These are phyloP conservation scores for Ceratosolen fusciceps DNA, from an alignment of 1,140 invertebrate species.

Conservation along the genomic window DNA sequence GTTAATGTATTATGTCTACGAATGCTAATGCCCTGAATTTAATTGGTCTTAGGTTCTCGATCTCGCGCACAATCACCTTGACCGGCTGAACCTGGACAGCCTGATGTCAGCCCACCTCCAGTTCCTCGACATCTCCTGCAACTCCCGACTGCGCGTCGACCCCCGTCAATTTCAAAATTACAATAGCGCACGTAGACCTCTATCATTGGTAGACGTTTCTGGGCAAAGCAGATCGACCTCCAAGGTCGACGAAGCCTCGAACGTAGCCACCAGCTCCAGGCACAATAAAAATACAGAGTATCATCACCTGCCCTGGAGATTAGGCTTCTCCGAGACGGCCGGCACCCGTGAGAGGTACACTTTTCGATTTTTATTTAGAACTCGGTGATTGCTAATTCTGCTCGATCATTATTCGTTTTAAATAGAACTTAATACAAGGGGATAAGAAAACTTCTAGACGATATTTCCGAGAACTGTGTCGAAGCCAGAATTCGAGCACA, in stretches of 20 bases:
- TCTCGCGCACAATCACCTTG: slow-evolving; percentile 87
- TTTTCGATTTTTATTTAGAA: no score
- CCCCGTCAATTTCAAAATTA: slow-evolving; percentile 85
- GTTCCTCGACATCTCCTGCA: slow-evolving; percentile 88
- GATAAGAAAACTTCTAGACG: no score
- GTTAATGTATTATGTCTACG: no score
- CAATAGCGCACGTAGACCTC: slow-evolving; percentile 80
- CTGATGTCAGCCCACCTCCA: slow-evolving; percentile 86
- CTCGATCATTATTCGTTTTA: no score
- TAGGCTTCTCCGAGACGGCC: slow-evolving; percentile 89
- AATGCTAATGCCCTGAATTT: not conserved
- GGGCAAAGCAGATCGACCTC: slow-evolving; percentile 77
- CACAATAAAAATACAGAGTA: slow-evolving; percentile 6
- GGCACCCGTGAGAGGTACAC: slow-evolving; percentile 77
- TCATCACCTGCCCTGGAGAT: slow-evolving; percentile 75
- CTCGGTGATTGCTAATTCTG: no score
- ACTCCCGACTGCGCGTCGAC: slow-evolving; percentile 84
- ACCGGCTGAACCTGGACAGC: slow-evolving; percentile 81
- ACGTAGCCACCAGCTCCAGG: not conserved
- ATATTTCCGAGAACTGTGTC: no score
- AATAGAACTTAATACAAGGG: no score
- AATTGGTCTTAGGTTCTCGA: slow-evolving; percentile 78
- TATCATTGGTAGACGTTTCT: slow-evolving; percentile 86
- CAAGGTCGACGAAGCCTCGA: not conserved
- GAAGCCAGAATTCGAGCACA: no score